Evolutionary conservation across 2,113 vertebrate species (phyloP).

Genomic region (Prinia subflava): DNA sequence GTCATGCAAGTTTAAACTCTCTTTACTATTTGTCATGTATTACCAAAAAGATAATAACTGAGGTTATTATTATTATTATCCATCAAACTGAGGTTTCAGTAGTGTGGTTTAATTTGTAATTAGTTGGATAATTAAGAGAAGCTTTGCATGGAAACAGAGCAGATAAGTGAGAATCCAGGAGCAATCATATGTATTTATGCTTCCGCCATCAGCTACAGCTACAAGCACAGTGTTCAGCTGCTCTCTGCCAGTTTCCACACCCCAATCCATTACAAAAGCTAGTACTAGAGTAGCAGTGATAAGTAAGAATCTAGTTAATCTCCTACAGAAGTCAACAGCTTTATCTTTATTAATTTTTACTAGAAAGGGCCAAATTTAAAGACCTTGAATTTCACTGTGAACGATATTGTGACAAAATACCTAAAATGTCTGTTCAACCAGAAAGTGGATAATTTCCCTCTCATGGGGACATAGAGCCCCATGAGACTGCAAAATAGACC

Average conservation of each 20-base stretch:
- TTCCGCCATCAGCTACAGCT: not conserved
- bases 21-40: conserved; percentile 9
- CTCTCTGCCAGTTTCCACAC: not conserved
- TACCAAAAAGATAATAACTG: not conserved
- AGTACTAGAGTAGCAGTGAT: not conserved
- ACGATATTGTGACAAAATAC: not conserved
- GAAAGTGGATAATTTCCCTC: not conserved
- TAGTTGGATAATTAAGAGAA: not conserved
- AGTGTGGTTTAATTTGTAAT: conserved; percentile 7
- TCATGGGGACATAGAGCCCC: no score
- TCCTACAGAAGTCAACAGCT: not conserved
- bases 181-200: not conserved
- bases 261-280: not conserved
- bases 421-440: not conserved
- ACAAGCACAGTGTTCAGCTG: not conserved
- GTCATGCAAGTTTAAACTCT: not conserved
- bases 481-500: not conserved
- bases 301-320: not conserved
- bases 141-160: not conserved
- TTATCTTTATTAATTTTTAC: not conserved
- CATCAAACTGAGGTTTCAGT: conserved; percentile 8
- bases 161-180: not conserved
- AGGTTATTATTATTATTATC: not conserved
- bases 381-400: not conserved
- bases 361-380: not conserved